Percentiles rank a stretch among this genome's conserved stretches.
These are phyloP conservation scores for Probosciger aterrimus DNA, from an alignment of 2,113 vertebrate genomes.

Conservation along the genomic window DNA sequence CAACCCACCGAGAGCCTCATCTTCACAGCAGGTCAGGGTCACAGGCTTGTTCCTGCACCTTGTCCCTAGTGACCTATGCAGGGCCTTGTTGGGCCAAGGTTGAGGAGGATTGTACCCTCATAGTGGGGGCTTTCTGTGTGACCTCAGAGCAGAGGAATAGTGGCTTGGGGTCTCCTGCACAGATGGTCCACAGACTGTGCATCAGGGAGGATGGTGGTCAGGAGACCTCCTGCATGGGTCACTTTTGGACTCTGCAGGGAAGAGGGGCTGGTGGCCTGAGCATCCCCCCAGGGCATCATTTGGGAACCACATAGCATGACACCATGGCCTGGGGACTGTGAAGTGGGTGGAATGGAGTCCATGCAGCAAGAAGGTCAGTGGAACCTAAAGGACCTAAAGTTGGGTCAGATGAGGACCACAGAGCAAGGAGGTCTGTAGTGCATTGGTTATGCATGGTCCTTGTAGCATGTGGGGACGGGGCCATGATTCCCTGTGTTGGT, in stretches of 20 bases:
- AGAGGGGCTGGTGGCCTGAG: not conserved
- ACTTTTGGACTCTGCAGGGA: not conserved
- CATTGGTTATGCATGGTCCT: no score
- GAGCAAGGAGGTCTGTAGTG: not conserved
- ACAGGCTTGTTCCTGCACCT: not conserved
- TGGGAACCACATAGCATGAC: not conserved
- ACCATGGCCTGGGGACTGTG: not conserved
- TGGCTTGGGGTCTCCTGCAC: not conserved
- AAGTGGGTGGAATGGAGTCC: rapidly evolving
- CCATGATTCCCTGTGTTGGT: no score
- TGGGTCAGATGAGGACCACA: not conserved
- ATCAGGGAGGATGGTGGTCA: not conserved
- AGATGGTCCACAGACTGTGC: not conserved
- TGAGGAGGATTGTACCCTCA: not conserved
- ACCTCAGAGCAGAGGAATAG: not conserved
- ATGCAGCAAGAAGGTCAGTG: not conserved
- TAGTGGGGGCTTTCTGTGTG: not conserved
- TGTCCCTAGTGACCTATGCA: not conserved
- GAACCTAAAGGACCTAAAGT: no score
- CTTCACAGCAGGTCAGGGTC: not conserved
- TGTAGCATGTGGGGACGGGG: not conserved
- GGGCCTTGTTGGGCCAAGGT: not conserved
- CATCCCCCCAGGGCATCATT: no score
- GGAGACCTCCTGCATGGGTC: not conserved
- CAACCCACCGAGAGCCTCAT: not conserved